phyloP scores from a whole-genome alignment of 2,888 invertebrate species.

The Phymatocera aterrima region DNA sequence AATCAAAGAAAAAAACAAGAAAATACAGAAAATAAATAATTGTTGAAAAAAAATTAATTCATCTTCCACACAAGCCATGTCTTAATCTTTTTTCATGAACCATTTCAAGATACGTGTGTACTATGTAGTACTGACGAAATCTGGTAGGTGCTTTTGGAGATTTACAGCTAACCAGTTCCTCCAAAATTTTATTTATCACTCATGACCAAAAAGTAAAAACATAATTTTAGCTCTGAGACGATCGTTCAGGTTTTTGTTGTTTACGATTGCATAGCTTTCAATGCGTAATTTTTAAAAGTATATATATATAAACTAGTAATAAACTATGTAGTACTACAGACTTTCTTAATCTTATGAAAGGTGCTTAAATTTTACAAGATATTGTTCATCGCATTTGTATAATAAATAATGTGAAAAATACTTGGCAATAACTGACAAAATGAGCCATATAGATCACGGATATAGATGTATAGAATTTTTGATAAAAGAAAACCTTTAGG shows the following conservation, averaged over 20 bases:
- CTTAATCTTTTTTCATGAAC: not conserved
- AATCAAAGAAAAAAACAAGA: too few relatives aligned
- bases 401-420: not conserved
- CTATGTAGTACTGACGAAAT: too few relatives aligned
- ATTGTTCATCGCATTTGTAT: not conserved
- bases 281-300: not conserved
- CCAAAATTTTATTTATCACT: not conserved
- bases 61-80: conserved; percentile 8
- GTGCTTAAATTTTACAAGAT: not conserved
- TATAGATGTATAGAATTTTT: not conserved
- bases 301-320: not conserved
- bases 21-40: too few relatives aligned
- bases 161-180: too few relatives aligned
- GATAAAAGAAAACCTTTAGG: too few relatives aligned
- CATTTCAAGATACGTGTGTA: not conserved
- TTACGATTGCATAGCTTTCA: not conserved
- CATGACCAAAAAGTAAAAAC: not conserved
- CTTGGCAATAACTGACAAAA: not conserved
- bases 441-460: too few relatives aligned
- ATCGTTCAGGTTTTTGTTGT: not conserved
- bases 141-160: too few relatives aligned
- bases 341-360: not conserved
- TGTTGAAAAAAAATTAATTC: too few relatives aligned
- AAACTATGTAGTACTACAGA: too few relatives aligned
- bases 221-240: not conserved